phyloP scores from a whole-genome alignment of 2,113 vertebrate genomes.

The Phoenicopterus ruber region DNA sequence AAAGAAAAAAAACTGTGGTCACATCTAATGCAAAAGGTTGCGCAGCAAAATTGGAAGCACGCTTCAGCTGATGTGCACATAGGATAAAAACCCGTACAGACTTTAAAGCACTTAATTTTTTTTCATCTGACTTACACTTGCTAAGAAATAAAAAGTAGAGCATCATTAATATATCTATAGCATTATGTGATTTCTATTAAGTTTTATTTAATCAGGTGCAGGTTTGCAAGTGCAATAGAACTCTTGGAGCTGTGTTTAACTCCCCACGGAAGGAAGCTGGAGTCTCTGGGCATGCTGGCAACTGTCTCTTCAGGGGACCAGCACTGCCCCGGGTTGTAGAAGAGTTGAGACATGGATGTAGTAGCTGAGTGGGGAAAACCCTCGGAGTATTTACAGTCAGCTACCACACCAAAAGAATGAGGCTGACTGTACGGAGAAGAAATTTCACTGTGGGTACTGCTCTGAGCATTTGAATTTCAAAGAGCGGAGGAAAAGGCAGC shows the following conservation, averaged over 20 bases:
- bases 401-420: neutral
- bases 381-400: neutral
- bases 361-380: neutral
- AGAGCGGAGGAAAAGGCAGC: neutral
- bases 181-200: neutral
- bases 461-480: neutral
- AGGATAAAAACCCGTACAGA: neutral
- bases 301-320: neutral
- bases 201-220: neutral
- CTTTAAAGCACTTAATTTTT: neutral
- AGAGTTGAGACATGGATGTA: neutral
- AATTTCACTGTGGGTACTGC: neutral
- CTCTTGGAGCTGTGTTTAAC: neutral
- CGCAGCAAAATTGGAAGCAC: neutral
- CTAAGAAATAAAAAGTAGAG: neutral
- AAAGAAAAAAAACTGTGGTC: accelerated
- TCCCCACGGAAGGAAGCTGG: neutral
- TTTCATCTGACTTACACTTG: neutral
- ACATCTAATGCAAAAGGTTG: neutral
- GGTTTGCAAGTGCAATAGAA: neutral
- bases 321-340: neutral
- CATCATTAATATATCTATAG: neutral
- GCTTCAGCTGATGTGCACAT: neutral
- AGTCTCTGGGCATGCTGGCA: neutral
- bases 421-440: neutral